Conservation (phyloP, 2,797 vertebrate species). For the Ctenosaura bakeri region DNA sequence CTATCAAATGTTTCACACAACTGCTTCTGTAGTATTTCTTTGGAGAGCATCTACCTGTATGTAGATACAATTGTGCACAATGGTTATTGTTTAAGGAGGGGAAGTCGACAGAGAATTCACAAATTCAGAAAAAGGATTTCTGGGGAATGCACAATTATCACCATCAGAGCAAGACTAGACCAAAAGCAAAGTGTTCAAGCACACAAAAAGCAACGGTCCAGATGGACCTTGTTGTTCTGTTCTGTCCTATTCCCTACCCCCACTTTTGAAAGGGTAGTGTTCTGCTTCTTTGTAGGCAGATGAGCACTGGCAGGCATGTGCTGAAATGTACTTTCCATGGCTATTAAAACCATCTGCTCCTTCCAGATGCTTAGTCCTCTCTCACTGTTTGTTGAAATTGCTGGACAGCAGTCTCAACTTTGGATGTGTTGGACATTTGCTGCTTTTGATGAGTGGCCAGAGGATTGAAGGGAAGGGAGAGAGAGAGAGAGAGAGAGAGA, state of each 20-base stretch:
- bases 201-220: not conserved
- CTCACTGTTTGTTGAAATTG: constrained; percentile 13
- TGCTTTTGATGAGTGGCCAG: constrained; percentile 35
- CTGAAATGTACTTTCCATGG: fast-evolving
- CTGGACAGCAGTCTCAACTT: constrained; percentile 48
- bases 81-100: not conserved
- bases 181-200: not conserved
- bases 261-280: not conserved
- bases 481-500: not conserved
- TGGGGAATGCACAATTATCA: not conserved
- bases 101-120: not conserved
- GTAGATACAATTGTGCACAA: not conserved
- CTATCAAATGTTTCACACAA: not conserved
- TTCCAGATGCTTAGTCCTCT: constrained; percentile 68
- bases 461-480: not conserved
- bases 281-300: not conserved
- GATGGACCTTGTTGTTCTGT: not conserved
- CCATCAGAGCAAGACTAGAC: not conserved
- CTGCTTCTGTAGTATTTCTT: not conserved
- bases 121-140: not conserved
- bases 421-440: not conserved
- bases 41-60: not conserved
- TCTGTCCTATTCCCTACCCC: not conserved
- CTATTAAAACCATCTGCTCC: constrained; percentile 63
- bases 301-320: constrained; percentile 51